Evolutionary conservation across 2,797 vertebrate genomes (phyloP).

Genomic region (Dallia pectoralis): DNA sequence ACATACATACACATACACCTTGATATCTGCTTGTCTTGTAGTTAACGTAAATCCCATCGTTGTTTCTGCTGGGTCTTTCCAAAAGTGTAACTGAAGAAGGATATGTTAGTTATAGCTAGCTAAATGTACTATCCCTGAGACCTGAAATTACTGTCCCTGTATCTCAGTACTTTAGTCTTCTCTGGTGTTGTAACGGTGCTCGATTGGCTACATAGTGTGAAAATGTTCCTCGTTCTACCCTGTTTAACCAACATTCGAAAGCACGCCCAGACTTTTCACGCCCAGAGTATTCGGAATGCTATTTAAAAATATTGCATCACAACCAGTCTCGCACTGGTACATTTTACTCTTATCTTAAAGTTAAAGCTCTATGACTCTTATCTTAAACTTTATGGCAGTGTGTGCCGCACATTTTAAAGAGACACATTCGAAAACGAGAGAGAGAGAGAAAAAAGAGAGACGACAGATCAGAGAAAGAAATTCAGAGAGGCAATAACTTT

Average conservation of each 20-base stretch:
- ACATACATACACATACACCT: neutral
- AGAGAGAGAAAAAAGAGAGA: conserved; percentile 57
- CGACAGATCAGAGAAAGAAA: conserved; percentile 17
- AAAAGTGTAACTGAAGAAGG: neutral
- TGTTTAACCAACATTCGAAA: neutral
- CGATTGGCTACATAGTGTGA: neutral
- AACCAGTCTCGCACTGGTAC: neutral
- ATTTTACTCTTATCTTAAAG: neutral
- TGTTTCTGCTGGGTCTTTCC: neutral
- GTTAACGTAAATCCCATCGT: neutral
- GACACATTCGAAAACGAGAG: conserved; percentile 66
- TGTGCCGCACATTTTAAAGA: conserved; percentile 36
- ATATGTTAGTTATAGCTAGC: neutral
- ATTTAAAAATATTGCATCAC: neutral
- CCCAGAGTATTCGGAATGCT: neutral
- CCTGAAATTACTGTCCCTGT: neutral
- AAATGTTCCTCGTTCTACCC: neutral
- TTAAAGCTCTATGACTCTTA: too few species aligned
- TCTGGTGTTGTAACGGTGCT: neutral
- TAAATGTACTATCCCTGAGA: neutral
- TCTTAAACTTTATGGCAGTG: conserved; percentile 13
- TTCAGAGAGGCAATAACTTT: conserved; percentile 63
- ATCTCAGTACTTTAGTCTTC: neutral
- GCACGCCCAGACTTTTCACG: neutral
- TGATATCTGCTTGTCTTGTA: neutral